Conservation (phyloP, 2,113 vertebrate species). For the Sigmodon hispidus region DNA sequence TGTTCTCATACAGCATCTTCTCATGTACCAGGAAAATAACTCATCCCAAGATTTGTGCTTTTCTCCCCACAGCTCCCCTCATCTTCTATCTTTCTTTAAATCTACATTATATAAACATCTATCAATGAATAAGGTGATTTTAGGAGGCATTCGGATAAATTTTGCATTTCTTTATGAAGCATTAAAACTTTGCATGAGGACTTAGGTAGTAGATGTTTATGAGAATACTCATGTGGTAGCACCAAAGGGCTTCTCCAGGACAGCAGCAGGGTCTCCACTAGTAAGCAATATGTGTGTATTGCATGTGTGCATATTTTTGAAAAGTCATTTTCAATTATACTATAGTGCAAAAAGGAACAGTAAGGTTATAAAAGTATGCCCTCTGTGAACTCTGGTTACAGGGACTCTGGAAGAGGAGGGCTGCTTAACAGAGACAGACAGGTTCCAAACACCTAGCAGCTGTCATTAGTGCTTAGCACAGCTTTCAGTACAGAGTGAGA, state of each 20-base stretch:
- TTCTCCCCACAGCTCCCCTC: slow-evolving; percentile 20
- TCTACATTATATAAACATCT: slow-evolving; percentile 63
- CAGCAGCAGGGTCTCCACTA: not conserved
- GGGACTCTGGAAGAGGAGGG: not conserved
- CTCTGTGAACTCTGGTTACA: not conserved
- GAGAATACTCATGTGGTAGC: not conserved
- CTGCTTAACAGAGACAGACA: not conserved
- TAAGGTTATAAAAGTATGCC: not conserved
- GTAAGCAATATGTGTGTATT: not conserved
- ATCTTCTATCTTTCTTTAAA: slow-evolving; percentile 56
- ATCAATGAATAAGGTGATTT: slow-evolving; percentile 56
- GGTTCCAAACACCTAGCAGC: not conserved
- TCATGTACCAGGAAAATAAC: slow-evolving; percentile 50
- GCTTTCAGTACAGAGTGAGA: not conserved
- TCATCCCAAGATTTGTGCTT: slow-evolving; percentile 48
- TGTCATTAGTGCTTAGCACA: not conserved
- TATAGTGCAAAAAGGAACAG: not conserved
- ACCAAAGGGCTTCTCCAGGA: not conserved
- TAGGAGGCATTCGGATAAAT: slow-evolving; percentile 47
- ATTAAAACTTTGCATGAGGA: slow-evolving; percentile 30
- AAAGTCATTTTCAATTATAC: not conserved
- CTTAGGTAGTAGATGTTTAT: not conserved
- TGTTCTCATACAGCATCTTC: slow-evolving; percentile 50
- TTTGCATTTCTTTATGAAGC: slow-evolving; percentile 56
- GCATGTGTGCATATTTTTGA: not conserved